Conservation (phyloP, 1,140 invertebrate species). For the Drosophila truncata region DNA sequence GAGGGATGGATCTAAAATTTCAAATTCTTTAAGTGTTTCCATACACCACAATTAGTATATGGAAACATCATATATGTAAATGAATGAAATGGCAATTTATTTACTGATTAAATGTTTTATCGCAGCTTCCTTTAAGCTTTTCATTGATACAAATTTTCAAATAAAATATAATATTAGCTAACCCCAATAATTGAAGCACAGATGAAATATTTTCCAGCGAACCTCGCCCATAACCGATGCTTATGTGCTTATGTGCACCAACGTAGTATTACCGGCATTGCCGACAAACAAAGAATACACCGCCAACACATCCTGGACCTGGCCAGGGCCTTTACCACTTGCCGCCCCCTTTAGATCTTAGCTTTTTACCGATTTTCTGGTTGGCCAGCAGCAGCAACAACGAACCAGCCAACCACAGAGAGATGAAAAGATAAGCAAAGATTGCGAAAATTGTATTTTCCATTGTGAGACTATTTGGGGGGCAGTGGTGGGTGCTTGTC, state of each 20-base stretch:
- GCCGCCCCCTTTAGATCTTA: slow-evolving; percentile 41
- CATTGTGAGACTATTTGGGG: slow-evolving; percentile 53
- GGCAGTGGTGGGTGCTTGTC: slow-evolving; percentile 30
- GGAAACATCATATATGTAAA: not conserved
- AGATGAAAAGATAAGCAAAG: slow-evolving; percentile 83
- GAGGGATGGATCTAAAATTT: not conserved
- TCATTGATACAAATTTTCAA: not conserved
- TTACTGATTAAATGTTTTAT: not conserved
- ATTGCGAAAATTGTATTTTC: slow-evolving; percentile 82
- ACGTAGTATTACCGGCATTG: slow-evolving; percentile 52
- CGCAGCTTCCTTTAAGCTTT: not conserved
- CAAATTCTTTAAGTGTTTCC: not conserved
- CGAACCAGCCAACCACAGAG: slow-evolving; percentile 58
- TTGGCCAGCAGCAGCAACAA: slow-evolving; percentile 56
- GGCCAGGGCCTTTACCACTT: not conserved
- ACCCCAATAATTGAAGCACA: no score
- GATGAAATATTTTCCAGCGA: not conserved
- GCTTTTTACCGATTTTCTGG: slow-evolving; percentile 65
- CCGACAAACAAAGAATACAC: slow-evolving; percentile 64
- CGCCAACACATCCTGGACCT: slow-evolving; percentile 34
- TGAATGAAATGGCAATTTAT: no score
- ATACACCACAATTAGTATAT: not conserved
- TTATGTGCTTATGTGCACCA: slow-evolving; percentile 39
- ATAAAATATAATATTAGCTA: slow-evolving; percentile 1
- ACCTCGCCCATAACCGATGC: slow-evolving; percentile 35